These are phyloP conservation scores for Drosophila heteroneura DNA, from an alignment of 2,888 invertebrate genomes.

Conservation along the genomic window DNA sequence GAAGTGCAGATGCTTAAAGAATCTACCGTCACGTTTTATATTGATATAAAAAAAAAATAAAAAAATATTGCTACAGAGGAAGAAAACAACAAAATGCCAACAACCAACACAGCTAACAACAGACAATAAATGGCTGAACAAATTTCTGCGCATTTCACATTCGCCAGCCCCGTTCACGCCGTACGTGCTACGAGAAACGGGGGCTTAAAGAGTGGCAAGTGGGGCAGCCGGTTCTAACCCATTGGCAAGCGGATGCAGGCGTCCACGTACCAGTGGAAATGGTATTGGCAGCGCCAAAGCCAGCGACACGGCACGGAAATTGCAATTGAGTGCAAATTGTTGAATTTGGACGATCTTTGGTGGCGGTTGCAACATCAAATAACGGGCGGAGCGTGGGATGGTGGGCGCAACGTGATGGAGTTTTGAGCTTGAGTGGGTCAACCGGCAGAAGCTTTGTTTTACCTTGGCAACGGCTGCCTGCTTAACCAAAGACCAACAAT, in stretches of 20 bases:
- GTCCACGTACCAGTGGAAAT: conserved; percentile 71
- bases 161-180: conserved; percentile 35
- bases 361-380: neutral
- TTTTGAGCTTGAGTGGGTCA: conserved; percentile 33
- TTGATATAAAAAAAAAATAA: conserved; percentile 67
- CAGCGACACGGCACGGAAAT: conserved; percentile 66
- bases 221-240: conserved; percentile 10
- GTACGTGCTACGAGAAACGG: conserved; percentile 38
- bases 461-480: conserved; percentile 2
- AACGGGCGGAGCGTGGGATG: neutral
- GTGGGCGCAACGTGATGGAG: conserved; percentile 4
- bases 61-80: conserved; percentile 1
- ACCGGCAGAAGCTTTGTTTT: conserved; percentile 22
- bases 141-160: conserved; percentile 70
- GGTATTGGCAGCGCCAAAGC: conserved; percentile 49
- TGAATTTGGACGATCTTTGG: conserved; percentile 11
- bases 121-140: conserved; percentile 74
- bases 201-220: neutral
- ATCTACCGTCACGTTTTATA: conserved; percentile 71
- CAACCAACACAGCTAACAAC: conserved; percentile 55
- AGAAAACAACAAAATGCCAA: conserved; percentile 25
- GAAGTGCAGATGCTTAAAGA: conserved; percentile 39
- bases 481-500: conserved; percentile 10
- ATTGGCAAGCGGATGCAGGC: conserved; percentile 42
- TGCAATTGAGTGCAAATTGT: conserved; percentile 77